Base-by-base conservation (phyloP, 2,797 vertebrate species). In the Streptopelia turtur region DNA sequence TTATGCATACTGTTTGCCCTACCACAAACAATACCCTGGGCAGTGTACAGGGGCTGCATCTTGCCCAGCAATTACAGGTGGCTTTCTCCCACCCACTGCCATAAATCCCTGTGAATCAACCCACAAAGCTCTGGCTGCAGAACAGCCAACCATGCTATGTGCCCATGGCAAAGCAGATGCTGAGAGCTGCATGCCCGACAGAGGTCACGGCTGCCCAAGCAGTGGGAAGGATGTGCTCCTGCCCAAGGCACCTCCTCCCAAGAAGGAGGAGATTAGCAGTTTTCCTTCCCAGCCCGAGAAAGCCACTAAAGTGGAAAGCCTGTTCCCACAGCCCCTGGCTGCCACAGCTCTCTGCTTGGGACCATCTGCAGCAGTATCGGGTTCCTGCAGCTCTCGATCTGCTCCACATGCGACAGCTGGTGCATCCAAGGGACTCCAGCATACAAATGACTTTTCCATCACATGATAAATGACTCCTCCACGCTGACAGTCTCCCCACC, bases 91-190 rank as follows among this genome's bases (percentile, higher is more conserved):
- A 41, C 13, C 11, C 53, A 22, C 39, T 87, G 27, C 31, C 61
- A 56, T 39, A 65, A 59, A 71, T 16, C 31, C 35, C 63, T 30
- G 24, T 7, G 11, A 70, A 77, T 6, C 27, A 65, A 27, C 71
- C 87, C 55, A 9, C 5, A 50, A 23, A 33, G 23, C 45, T 53
- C 33, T 3, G 2, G 39, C 3, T 37, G 23, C 63, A 16, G 47
- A 57, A 35, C 49, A 83, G n/a, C 8, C n/a, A 76, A 1, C 31
- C 0, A 0, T 5, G 13, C 79, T 8, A 37, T 0, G 0, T 16
- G 37, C 59, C 50, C 25, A 1, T 0, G 14, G 60, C 71, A 74
- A 55, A 57, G 77, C 16, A 81, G 63, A 28, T 13, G 13, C 53
- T 1, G 0, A 81, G 83, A 65, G 47, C 41, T 78, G 53, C 11